Conservation (phyloP, 1,140 invertebrate species). For the Artemia franciscana region DNA sequence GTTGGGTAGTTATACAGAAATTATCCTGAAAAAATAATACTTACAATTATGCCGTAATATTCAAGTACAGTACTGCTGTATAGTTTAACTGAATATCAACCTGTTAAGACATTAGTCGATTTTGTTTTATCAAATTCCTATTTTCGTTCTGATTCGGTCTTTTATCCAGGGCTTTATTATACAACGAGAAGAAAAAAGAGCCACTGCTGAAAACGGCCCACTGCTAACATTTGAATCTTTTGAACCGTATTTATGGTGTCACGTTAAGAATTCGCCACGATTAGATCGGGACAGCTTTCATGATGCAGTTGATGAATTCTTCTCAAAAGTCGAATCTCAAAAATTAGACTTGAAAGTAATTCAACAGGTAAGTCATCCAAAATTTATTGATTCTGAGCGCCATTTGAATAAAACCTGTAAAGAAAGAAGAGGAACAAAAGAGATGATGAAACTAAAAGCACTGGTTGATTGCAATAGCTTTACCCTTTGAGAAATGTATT, state of each 20-base stretch:
- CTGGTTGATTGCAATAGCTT: too few relatives aligned
- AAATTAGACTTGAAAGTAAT: conserved; percentile 79
- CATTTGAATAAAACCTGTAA: too few relatives aligned
- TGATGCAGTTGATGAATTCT: conserved; percentile 85
- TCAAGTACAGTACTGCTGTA: too few relatives aligned
- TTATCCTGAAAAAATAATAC: too few relatives aligned
- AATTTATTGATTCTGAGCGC: neutral
- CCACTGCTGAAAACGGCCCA: conserved; percentile 29
- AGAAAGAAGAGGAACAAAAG: too few relatives aligned
- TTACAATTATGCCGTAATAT: too few relatives aligned
- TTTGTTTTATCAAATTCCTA: neutral
- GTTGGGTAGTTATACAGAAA: too few relatives aligned
- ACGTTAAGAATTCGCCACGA: conserved; percentile 34
- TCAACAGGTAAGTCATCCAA: conserved; percentile 34
- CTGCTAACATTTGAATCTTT: conserved; percentile 70
- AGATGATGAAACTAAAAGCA: too few relatives aligned
- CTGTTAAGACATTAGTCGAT: neutral
- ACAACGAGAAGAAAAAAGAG: conserved; percentile 54
- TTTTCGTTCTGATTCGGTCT: neutral
- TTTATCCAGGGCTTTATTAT: conserved; percentile 47
- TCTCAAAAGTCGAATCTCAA: conserved; percentile 77
- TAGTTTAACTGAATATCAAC: too few relatives aligned
- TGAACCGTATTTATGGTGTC: conserved; percentile 53
- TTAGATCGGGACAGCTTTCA: conserved; percentile 56
- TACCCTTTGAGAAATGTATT: too few relatives aligned